Evolutionary conservation across 2,797 vertebrate genomes (phyloP), one percentile per base, ranked within the genome.

Genomic region (Ctenopoma multispine): DNA sequence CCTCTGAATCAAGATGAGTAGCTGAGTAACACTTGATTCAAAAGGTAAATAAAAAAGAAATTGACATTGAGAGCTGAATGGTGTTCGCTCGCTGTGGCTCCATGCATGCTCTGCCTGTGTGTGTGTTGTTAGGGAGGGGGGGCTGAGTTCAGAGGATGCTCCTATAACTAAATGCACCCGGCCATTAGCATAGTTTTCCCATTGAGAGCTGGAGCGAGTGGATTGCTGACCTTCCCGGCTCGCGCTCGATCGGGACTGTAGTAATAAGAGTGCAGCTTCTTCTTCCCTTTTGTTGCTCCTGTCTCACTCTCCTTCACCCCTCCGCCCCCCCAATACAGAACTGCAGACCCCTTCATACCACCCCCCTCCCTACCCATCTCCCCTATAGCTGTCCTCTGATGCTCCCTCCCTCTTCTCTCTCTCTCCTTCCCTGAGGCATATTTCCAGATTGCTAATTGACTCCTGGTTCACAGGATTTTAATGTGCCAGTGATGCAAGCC

Each of bases 381-480:
- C 63, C 82, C 79, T 68, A 58, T 72, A 76, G 71, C 84, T 89
- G 87, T 82, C 79, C 85, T 87, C 82, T 88, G 80, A 80, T 79
- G 66, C 53, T 78, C 48, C 76, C 69, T 79, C 34, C 44, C 29
- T 15, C 20, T n/a, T n/a, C 13, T 31, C 54, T 14, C 38, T 40
- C 60, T 38, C 6, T 54, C 49, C 50, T 56, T 73, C 58, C 77
- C 78, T 50, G 70, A 85, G 91, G 88, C 90, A 73, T 86, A 85
- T 89, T 89, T 92, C 89, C 89, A 91, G 83, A 91, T 90, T 90
- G 88, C 85, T 92, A 92, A 93, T 93, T 93, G 90, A 93, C 91
- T 93, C 86, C 68, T 78, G 81, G 81, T 92, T 88, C 82, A 82
- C 79, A 83, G 76, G 82, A 69, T 79, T 70, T 75, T 63, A 68